Conservation (phyloP, 2,888 invertebrate genomes). For the Drosophila neutralis region DNA sequence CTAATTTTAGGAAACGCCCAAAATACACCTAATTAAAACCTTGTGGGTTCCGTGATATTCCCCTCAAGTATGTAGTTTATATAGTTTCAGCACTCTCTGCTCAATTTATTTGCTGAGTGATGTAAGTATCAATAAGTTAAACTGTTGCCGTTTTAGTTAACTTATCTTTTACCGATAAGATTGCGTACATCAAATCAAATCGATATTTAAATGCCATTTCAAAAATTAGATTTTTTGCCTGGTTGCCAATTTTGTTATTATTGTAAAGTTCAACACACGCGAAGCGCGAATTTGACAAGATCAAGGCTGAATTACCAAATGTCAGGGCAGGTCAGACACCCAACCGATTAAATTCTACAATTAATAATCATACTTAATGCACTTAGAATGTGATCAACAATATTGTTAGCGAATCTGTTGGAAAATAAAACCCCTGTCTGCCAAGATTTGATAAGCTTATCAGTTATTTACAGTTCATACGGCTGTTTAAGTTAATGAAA, state of each 20-base stretch:
- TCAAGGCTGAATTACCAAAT: background rate
- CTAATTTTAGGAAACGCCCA: background rate
- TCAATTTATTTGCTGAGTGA: background rate
- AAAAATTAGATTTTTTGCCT: background rate
- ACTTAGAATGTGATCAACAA: background rate
- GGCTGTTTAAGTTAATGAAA: background rate
- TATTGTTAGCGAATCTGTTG: no score
- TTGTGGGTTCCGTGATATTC: background rate
- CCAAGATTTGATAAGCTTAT: background rate
- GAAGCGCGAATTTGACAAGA: constrained; percentile 14
- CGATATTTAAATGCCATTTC: constrained; percentile 17
- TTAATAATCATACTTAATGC: constrained; percentile 16
- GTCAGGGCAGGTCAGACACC: background rate
- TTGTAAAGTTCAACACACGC: constrained; percentile 19
- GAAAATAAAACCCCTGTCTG: background rate
- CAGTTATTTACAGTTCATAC: background rate
- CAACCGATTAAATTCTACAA: constrained; percentile 9
- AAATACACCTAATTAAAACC: background rate
- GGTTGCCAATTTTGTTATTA: background rate
- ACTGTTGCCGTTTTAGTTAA: background rate
- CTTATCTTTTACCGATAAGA: background rate
- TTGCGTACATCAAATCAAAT: constrained; percentile 3
- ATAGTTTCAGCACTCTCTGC: background rate
- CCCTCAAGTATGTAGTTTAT: background rate
- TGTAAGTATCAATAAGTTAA: background rate